These are phyloP conservation scores for Esperia sulphurella DNA, from an alignment of 2,888 invertebrate species.

Conservation along the genomic window DNA sequence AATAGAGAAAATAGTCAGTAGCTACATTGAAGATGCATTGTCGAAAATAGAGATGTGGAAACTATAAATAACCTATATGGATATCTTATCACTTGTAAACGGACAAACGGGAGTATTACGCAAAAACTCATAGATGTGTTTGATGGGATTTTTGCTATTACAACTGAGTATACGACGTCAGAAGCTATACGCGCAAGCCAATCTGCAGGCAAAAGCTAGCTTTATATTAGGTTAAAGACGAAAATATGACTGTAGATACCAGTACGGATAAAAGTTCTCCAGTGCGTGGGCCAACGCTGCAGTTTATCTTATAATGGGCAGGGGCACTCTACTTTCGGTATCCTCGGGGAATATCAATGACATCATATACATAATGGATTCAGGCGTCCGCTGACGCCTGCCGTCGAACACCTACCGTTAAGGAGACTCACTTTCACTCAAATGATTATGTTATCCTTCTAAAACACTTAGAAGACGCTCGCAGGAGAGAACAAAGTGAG, in stretches of 20 bases:
- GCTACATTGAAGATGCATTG: no score
- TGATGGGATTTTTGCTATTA: no score
- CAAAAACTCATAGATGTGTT: no score
- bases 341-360: slow-evolving; percentile 53
- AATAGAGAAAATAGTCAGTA: no score
- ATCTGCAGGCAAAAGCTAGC: no score
- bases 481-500: neutral
- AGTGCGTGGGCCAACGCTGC: slow-evolving; percentile 10
- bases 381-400: slow-evolving; percentile 34
- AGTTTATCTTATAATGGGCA: slow-evolving; percentile 34
- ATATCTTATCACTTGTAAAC: no score
- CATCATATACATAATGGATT: slow-evolving; percentile 50
- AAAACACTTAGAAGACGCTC: slow-evolving; percentile 15
- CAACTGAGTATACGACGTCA: no score
- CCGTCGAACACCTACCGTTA: slow-evolving; percentile 26
- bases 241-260: neutral
- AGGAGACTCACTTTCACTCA: slow-evolving; percentile 50
- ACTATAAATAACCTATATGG: no score
- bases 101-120: no score
- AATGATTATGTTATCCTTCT: slow-evolving; percentile 38
- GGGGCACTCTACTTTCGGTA: slow-evolving; percentile 36
- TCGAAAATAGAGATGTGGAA: no score
- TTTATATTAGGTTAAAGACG: no score
- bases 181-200: no score
- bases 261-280: neutral